Evolutionary conservation across 2,888 invertebrate genomes (phyloP).

Genomic region (Netelia melanura): DNA sequence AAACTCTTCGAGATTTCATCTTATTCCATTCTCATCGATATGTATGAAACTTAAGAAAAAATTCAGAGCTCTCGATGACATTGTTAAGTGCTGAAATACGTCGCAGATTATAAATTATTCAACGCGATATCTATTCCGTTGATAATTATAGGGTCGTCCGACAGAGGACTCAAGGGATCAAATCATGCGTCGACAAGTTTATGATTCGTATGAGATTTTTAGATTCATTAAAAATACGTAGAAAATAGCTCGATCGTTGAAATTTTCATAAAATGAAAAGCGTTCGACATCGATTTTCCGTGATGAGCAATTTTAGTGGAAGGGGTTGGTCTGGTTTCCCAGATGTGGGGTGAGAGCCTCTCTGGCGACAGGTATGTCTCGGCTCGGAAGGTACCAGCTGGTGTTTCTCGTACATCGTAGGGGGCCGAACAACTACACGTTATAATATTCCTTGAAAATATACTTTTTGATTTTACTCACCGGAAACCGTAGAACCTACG

Average conservation of each 20-base stretch:
- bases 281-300: not conserved
- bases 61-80: not conserved
- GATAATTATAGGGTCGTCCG: not conserved
- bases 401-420: not conserved
- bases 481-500: conserved; percentile 81
- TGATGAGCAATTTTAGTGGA: not conserved
- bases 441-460: not conserved
- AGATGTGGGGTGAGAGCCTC: not conserved
- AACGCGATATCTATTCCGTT: not conserved
- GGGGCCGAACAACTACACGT: not conserved
- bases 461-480: conserved; percentile 76
- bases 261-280: not conserved
- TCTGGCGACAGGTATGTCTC: not conserved
- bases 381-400: conserved; percentile 17
- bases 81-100: not conserved
- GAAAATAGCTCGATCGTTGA: not conserved
- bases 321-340: not conserved
- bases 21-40: not conserved
- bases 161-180: not conserved
- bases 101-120: not conserved
- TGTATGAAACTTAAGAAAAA: not conserved
- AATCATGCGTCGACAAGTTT: too few species aligned
- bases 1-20: not conserved
- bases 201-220: too few species aligned
- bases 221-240: not conserved